These are phyloP conservation scores for Anolis apletophallus DNA, from an alignment of 2,797 vertebrate species.

Conservation along the genomic window DNA sequence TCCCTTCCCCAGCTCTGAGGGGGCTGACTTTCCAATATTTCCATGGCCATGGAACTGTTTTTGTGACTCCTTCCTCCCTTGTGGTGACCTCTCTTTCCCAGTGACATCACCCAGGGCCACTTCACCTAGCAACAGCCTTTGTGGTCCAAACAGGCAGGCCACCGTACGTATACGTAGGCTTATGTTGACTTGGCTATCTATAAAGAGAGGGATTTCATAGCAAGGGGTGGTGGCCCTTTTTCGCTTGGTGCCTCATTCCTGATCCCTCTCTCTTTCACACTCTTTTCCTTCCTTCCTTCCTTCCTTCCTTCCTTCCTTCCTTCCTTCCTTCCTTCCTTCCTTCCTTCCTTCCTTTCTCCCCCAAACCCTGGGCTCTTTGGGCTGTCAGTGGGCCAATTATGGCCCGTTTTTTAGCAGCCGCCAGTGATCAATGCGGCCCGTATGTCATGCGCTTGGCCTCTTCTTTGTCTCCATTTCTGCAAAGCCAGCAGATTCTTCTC, in stretches of 20 bases:
- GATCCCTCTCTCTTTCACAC: slow-evolving; percentile 42
- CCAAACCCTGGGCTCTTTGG: slow-evolving; percentile 46
- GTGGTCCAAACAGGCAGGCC: too few species aligned
- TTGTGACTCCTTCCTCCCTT: too few species aligned
- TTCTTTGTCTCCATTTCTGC: slow-evolving; percentile 61
- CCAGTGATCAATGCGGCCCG: slow-evolving; percentile 75
- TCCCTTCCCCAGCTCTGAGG: too few species aligned
- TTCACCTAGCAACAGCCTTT: too few species aligned
- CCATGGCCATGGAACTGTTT: too few species aligned
- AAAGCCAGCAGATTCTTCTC: slow-evolving; percentile 75
- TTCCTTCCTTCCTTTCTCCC: neutral
- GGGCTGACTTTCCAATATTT: too few species aligned
- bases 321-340: neutral
- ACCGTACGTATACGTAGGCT: too few species aligned
- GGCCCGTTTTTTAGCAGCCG: slow-evolving; percentile 66
- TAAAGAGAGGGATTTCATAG: too few species aligned
- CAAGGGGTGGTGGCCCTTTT: too few species aligned
- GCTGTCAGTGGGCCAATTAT: slow-evolving; percentile 55
- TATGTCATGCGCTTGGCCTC: slow-evolving; percentile 66
- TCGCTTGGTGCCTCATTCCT: slow-evolving; percentile 37
- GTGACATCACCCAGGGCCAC: too few species aligned
- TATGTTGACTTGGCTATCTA: too few species aligned
- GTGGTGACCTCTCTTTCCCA: too few species aligned
- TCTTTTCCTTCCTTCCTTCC: neutral
- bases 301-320: neutral